Evolutionary conservation across 2,113 vertebrate genomes (phyloP).

Genomic region (Danionella cerebrum): DNA sequence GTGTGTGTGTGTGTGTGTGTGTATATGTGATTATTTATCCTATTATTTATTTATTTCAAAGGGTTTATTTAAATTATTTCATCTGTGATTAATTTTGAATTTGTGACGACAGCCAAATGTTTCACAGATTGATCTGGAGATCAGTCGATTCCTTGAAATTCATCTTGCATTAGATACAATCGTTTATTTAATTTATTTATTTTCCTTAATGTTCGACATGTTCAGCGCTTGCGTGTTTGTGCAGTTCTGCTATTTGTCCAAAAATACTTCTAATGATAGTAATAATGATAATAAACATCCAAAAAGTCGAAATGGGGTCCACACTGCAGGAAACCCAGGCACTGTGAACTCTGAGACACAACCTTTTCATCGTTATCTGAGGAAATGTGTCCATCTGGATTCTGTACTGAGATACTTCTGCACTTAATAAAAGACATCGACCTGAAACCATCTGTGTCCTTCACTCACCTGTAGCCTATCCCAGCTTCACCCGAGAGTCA

Average conservation of each 20-base stretch:
- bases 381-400: not conserved
- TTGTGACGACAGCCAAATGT: conserved; percentile 68
- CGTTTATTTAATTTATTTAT: conserved; percentile 71
- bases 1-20: conserved; percentile 72
- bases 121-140: not conserved
- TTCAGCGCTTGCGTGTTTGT: conserved; percentile 85
- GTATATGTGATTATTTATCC: conserved; percentile 75
- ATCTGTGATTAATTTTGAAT: conserved; percentile 56
- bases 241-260: conserved; percentile 92
- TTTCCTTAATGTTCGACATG: conserved; percentile 79
- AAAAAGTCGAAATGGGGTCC: conserved; percentile 19
- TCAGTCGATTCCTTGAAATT: conserved; percentile 44
- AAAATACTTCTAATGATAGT: conserved; percentile 66
- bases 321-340: not conserved
- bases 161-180: conserved; percentile 83
- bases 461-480: not conserved
- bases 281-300: conserved; percentile 43
- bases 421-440: conserved; percentile 16
- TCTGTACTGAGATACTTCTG: conserved; percentile 14
- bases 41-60: conserved; percentile 87
- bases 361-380: not conserved
- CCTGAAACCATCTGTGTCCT: conserved; percentile 1
- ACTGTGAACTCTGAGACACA: conserved; percentile 1
- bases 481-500: too few species aligned
- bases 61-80: conserved; percentile 73